Evolutionary conservation across 2,113 vertebrate genomes (phyloP).

Genomic region (Mustelus asterias): DNA sequence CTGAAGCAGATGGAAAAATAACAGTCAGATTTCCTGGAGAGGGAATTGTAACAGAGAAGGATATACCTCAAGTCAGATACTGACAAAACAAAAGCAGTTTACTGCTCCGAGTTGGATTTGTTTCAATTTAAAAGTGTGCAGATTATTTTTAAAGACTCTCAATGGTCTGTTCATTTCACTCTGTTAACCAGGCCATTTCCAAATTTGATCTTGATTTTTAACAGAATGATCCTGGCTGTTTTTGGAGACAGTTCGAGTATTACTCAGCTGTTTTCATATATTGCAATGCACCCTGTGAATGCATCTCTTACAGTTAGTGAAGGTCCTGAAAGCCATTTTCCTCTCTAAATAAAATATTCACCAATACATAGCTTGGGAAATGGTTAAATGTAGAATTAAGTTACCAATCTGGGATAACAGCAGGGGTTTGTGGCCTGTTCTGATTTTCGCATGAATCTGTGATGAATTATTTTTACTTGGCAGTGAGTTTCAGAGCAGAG

Average conservation of each 20-base stretch:
- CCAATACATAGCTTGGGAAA: conserved; percentile 40
- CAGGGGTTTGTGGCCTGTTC: conserved; percentile 38
- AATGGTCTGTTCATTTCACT: background rate
- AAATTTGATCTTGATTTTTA: background rate
- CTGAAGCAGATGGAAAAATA: conserved; percentile 59
- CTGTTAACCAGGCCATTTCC: background rate
- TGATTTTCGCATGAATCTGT: conserved; percentile 45
- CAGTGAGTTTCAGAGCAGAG: conserved; percentile 55
- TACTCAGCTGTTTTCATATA: background rate
- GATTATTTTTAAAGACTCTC: background rate
- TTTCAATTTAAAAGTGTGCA: conserved; percentile 13
- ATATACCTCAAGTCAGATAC: conserved; percentile 45
- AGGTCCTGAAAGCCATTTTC: background rate
- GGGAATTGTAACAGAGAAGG: conserved; percentile 57
- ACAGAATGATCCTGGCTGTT: background rate
- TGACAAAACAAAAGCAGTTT: conserved; percentile 47
- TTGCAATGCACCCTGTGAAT: background rate
- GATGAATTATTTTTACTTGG: conserved; percentile 50
- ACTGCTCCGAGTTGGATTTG: conserved; percentile 43
- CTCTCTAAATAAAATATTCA: background rate
- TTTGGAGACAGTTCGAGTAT: background rate
- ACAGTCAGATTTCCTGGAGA: conserved; percentile 63
- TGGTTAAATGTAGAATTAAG: conserved; percentile 44
- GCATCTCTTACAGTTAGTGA: background rate
- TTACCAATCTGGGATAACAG: conserved; percentile 42